Conservation (phyloP, 2,888 invertebrate species). For the Rapana venosa region DNA sequence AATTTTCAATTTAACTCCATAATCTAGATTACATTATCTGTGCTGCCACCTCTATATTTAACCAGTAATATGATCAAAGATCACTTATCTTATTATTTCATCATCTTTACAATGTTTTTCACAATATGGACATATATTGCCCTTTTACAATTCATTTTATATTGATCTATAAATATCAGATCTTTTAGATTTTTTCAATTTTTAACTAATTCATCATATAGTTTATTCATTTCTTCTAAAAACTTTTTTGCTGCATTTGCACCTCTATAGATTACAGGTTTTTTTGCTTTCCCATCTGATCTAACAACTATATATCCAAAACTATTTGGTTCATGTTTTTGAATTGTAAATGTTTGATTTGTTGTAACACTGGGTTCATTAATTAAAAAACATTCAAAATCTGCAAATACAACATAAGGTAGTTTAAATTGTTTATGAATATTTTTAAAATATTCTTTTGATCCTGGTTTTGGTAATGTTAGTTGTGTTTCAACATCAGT, state of each 20-base stretch:
- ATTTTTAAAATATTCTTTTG: neutral
- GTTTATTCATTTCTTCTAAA: neutral
- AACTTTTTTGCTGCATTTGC: no score
- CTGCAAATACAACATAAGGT: neutral
- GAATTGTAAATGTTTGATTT: neutral
- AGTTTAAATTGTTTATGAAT: neutral
- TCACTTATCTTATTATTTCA: neutral
- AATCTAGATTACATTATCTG: neutral
- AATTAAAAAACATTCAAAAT: constrained; percentile 1
- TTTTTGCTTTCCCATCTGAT: no score
- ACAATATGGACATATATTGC: neutral
- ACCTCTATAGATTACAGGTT: no score
- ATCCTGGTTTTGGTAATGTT: no score
- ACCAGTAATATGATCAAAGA: constrained; percentile 13
- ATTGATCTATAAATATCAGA: neutral
- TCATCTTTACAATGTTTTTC: neutral
- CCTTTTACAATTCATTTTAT: neutral
- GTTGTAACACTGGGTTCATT: neutral
- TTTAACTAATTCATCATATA: neutral
- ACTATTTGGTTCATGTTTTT: neutral
- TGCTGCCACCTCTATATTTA: neutral
- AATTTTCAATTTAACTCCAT: neutral
- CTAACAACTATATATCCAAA: constrained; percentile 10
- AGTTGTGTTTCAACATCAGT: no score
- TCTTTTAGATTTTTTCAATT: neutral